Evolutionary conservation across 2,113 vertebrate genomes (phyloP).

Genomic region (Tragelaphus buxtoni): DNA sequence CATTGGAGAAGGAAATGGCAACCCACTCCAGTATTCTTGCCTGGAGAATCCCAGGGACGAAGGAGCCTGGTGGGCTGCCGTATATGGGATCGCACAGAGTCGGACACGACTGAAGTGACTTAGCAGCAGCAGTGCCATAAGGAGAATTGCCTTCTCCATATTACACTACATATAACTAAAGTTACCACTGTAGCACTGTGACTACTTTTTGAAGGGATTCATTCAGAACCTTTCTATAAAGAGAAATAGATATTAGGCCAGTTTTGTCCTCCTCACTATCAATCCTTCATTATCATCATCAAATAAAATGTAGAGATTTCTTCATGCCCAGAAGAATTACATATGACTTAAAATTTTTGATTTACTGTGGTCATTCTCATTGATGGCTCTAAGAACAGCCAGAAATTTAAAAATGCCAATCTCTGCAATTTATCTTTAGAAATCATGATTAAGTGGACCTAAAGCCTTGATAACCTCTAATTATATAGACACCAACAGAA

Average conservation of each 20-base stretch:
- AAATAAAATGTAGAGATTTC: not conserved
- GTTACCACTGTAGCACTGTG: not conserved
- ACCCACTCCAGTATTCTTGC: too few relatives aligned
- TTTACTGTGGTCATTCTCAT: not conserved
- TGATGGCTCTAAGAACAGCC: not conserved
- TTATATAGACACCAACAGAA: not conserved
- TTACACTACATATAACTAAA: not conserved
- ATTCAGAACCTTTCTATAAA: not conserved
- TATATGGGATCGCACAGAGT: too few relatives aligned
- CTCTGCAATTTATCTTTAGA: not conserved
- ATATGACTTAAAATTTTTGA: not conserved
- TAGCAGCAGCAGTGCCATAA: too few relatives aligned
- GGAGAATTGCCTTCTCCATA: too few relatives aligned
- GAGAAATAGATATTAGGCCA: not conserved
- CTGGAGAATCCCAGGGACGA: too few relatives aligned
- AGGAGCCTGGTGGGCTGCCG: too few relatives aligned
- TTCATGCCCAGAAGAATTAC: not conserved
- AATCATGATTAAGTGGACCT: not conserved
- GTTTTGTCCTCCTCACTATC: not conserved
- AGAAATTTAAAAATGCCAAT: slow-evolving; percentile 5
- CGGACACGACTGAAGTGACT: too few relatives aligned
- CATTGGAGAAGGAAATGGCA: too few relatives aligned
- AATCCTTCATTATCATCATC: not conserved
- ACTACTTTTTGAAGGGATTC: not conserved
- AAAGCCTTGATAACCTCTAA: not conserved